Evolutionary conservation across 2,888 invertebrate genomes (phyloP).

Genomic region (Scaptomyza polygonia): DNA sequence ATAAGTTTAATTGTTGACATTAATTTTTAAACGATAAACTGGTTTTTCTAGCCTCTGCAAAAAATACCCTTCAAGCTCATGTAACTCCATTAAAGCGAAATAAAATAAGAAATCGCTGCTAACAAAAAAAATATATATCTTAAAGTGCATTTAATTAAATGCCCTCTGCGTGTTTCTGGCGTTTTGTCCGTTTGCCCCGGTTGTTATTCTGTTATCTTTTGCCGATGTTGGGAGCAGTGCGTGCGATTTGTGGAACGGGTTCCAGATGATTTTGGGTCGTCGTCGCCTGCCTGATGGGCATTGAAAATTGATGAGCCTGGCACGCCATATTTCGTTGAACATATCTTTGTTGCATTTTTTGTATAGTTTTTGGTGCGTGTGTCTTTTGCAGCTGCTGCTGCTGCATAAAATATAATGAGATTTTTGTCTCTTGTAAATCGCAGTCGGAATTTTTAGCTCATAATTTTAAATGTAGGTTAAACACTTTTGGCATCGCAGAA

Average conservation of each 20-base stretch:
- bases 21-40: no score
- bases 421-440: conserved; percentile 49
- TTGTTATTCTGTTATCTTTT: conserved; percentile 28
- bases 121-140: conserved; percentile 36
- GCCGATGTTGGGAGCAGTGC: conserved; percentile 11
- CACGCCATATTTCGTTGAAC: conserved; percentile 50
- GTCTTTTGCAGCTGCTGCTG: conserved; percentile 35
- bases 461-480: conserved; percentile 70
- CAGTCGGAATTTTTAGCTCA: conserved; percentile 42
- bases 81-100: conserved; percentile 13
- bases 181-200: conserved; percentile 7
- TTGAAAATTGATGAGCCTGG: conserved; percentile 67
- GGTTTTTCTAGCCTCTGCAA: neutral
- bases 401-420: conserved; percentile 70
- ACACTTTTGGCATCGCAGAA: conserved; percentile 58
- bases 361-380: conserved; percentile 32
- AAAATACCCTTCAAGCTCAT: conserved; percentile 9
- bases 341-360: conserved; percentile 42
- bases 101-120: conserved; percentile 37
- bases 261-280: conserved; percentile 22
- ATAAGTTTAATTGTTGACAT: no score
- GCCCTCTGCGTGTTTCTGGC: conserved; percentile 23
- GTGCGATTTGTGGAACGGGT: conserved; percentile 35
- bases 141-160: conserved; percentile 73
- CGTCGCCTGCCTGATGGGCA: conserved; percentile 56